Base-by-base conservation (phyloP, 2,888 invertebrate species). In the Rhopalosiphum nymphaeae region DNA sequence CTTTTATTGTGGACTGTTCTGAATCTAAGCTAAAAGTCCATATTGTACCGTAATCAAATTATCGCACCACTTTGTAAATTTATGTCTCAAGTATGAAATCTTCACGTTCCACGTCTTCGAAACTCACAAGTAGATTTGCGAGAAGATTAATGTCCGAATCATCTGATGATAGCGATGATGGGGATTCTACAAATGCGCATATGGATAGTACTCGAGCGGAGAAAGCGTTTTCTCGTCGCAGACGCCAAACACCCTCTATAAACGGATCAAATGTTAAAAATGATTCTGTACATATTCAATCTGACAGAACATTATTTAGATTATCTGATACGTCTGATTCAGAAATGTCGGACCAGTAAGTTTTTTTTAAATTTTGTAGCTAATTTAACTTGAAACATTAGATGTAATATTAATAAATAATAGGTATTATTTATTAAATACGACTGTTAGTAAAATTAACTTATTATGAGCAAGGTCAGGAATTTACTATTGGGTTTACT, bases 181-280 rank as follows among this genome's bases (percentile, higher is more conserved):
- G 0, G 25, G 84, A n/a, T 7, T 78, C 44, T 3, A 86, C 93
- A 57, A 36, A 44, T 61, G 0, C 36, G 0, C 10, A 53, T 0
- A 67, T 86, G 86, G 94, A 94, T n/a, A 94, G 94, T 87, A 86
- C 94, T 67, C 89, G 61, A 67, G 94, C 94, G 9, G 94, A 94
- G n/a, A 90, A 90, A 93, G 42, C 90, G 44, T 94, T 91, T 44
- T 86, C 94, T 67, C 86, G 42, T 0, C 93, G 91, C 53, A 86
- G 49, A 42, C 61, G 11, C 4, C 29, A 21, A 49, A 49, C 49
- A 78, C 42, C 46, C 11, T 11, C 11, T 26, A 13, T 42, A 44
- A 53, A 53, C 21, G 21, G 21, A 21, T 36, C 78, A 9, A 53
- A 42, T 88, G 42, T 11, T 25, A 16, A 21, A n/a, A 26, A 61